phyloP scores from a whole-genome alignment of 2,888 invertebrate species.

The Coelogynopora nodosa region DNA sequence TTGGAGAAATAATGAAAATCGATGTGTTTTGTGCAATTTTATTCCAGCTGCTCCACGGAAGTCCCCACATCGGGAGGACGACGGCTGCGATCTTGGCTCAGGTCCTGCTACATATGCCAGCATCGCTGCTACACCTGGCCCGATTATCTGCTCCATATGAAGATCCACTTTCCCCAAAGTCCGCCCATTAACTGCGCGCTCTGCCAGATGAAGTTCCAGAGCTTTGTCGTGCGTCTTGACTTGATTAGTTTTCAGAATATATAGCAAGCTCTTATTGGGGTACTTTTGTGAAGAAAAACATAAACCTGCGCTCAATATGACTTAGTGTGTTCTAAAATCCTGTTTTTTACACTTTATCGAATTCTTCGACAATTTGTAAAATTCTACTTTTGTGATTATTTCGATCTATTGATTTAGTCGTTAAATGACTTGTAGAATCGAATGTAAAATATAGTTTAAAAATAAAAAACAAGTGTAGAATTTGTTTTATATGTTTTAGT shows the following conservation, averaged over 20 bases:
- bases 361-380: background rate
- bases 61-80: background rate
- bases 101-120: background rate
- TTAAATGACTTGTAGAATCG: no score
- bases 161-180: background rate
- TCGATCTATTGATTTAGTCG: background rate
- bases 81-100: background rate
- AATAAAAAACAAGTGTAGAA: no score
- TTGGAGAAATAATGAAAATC: no score
- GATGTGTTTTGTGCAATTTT: no score
- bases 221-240: background rate
- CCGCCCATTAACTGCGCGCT: background rate
- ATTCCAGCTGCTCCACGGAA: no score
- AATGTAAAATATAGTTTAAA: no score
- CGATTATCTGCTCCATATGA: background rate
- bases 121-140: background rate
- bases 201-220: background rate
- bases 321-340: no score
- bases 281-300: no score
- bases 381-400: background rate
- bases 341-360: background rate
- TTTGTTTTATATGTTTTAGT: background rate
- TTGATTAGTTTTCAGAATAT: no score
- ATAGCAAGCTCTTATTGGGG: no score
- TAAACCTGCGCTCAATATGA: no score